phyloP scores from a whole-genome alignment of 2,113 vertebrate genomes.

The Diadophis punctatus region DNA sequence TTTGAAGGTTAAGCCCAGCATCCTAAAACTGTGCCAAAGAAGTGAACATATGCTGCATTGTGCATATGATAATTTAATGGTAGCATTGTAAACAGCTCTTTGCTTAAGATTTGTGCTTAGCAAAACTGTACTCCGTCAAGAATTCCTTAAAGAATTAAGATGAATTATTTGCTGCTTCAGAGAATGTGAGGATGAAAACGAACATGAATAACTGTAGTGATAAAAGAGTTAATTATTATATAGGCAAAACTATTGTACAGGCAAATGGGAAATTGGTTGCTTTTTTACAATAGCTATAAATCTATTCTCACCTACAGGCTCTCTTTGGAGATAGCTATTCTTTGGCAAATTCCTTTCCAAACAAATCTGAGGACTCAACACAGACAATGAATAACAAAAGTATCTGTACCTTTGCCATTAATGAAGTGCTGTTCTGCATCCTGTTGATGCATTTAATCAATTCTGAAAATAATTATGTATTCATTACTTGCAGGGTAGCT shows the following conservation, averaged over 20 bases:
- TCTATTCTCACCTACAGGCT: constrained; percentile 4
- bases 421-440: neutral
- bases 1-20: neutral
- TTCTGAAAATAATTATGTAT: neutral
- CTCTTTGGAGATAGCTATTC: constrained; percentile 18
- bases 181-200: constrained; percentile 35
- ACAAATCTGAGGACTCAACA: neutral
- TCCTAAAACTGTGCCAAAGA: neutral
- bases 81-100: neutral
- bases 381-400: neutral
- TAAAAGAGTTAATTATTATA: constrained; percentile 28
- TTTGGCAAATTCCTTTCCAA: constrained; percentile 25
- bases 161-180: constrained; percentile 46
- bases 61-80: neutral
- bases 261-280: constrained; percentile 26
- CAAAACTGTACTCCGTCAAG: constrained; percentile 25
- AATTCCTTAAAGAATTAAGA: constrained; percentile 47
- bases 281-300: constrained; percentile 12
- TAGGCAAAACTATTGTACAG: constrained; percentile 37
- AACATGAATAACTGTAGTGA: constrained; percentile 35
- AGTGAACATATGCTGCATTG: neutral
- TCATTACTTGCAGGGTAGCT: neutral
- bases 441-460: constrained; percentile 15
- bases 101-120: constrained; percentile 24
- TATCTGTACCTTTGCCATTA: constrained; percentile 14